Percentiles rank a stretch among this genome's conserved stretches.
Conservation (phyloP, 2,113 vertebrate genomes). For the Gymnorhina tibicen region DNA sequence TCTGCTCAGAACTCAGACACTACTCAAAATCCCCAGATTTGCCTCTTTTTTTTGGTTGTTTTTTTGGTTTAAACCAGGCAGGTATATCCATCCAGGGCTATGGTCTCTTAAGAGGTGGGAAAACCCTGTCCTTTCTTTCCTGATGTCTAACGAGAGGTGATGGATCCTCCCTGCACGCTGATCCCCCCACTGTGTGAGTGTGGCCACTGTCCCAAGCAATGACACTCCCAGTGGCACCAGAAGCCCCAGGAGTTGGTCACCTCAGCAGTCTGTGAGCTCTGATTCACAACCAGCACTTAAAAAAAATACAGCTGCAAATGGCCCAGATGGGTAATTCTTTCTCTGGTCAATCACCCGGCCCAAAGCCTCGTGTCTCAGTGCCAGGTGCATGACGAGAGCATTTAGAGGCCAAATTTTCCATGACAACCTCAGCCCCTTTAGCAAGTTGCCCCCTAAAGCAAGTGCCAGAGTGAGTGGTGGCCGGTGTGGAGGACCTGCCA, state of each 20-base stretch:
- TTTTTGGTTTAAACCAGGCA: background rate
- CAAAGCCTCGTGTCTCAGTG: background rate
- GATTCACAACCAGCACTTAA: background rate
- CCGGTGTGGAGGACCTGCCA: background rate
- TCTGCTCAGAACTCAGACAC: background rate
- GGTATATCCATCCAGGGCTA: too few species aligned
- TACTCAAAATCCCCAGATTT: background rate
- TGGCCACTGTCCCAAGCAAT: background rate
- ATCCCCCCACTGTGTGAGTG: fast-evolving
- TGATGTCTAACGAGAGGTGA: background rate
- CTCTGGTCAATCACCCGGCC: background rate
- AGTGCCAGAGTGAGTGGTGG: background rate
- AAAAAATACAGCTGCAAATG: background rate
- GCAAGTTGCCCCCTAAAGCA: background rate
- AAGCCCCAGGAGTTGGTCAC: background rate
- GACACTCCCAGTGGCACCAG: background rate
- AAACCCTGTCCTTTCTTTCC: background rate
- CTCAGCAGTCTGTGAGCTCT: background rate
- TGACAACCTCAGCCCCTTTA: background rate
- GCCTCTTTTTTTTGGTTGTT: too few species aligned
- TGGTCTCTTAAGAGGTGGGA: background rate
- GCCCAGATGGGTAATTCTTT: background rate
- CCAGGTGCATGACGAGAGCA: background rate
- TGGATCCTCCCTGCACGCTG: background rate
- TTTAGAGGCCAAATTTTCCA: background rate